phyloP scores from a whole-genome alignment of 2,797 vertebrate species.

The Hozukius guyotensis region DNA sequence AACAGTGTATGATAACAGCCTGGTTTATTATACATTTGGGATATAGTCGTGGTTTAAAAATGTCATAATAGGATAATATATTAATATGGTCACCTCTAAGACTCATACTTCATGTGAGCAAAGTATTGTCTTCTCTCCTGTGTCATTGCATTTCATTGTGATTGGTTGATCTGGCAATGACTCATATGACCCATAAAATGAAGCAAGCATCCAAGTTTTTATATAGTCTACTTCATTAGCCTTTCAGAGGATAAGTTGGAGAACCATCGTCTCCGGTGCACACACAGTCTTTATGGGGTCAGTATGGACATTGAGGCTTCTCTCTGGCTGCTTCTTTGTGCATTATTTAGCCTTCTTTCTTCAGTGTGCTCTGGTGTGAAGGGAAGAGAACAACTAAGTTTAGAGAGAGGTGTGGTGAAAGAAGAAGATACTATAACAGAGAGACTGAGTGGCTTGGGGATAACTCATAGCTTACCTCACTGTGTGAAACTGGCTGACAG shows the following conservation, averaged over 20 bases:
- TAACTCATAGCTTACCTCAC: neutral
- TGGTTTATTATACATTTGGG: neutral
- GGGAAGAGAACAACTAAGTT: neutral
- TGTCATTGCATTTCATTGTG: neutral
- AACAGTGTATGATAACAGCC: no score
- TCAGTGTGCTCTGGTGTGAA: slow-evolving; percentile 5
- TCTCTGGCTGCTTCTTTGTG: slow-evolving; percentile 10
- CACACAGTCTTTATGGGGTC: slow-evolving; percentile 36
- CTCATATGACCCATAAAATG: slow-evolving; percentile 29
- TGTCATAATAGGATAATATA: neutral
- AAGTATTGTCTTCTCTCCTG: neutral
- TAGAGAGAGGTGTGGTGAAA: neutral
- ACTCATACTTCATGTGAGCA: neutral
- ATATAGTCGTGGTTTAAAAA: neutral
- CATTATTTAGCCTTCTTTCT: slow-evolving; percentile 5
- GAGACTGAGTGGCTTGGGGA: neutral
- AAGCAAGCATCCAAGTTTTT: slow-evolving; percentile 4
- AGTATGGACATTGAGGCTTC: slow-evolving; percentile 8
- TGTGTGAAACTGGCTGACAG: slow-evolving; percentile 64
- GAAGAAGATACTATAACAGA: neutral
- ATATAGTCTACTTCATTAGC: neutral
- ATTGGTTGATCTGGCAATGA: slow-evolving; percentile 51
- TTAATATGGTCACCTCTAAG: neutral
- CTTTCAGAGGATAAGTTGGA: neutral
- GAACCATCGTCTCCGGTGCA: neutral